A percentile compares a stretch with the other conserved stretches of the same genome.
Conservation (phyloP, 1,140 invertebrate genomes). For the Zaprionus capensis region DNA sequence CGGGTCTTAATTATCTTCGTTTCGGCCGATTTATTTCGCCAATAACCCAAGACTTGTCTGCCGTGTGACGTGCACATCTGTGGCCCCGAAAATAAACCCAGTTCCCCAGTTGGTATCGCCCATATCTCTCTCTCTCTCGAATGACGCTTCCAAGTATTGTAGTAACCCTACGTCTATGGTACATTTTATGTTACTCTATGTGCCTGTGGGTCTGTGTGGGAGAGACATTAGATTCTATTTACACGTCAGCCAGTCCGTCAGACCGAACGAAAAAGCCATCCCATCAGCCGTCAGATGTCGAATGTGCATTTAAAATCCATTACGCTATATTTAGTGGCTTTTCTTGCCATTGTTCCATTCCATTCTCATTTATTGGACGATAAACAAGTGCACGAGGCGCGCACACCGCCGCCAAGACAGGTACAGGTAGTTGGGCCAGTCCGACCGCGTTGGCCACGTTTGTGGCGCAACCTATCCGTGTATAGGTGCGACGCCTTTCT, state of each 20-base stretch:
- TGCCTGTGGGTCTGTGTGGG: background rate
- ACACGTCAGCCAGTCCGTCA: constrained; percentile 53
- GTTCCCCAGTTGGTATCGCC: constrained; percentile 27
- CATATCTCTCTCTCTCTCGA: constrained; percentile 22
- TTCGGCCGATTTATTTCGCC: constrained; percentile 21
- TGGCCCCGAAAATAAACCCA: constrained; percentile 14
- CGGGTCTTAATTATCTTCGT: constrained; percentile 15
- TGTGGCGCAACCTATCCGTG: constrained; percentile 5
- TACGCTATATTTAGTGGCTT: constrained; percentile 64
- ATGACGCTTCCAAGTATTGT: background rate
- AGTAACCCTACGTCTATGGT: background rate
- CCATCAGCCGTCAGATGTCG: constrained; percentile 52
- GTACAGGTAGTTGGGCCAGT: constrained; percentile 42
- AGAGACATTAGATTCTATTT: constrained; percentile 50
- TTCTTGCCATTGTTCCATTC: constrained; percentile 60
- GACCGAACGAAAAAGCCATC: constrained; percentile 44
- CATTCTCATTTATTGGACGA: constrained; percentile 55
- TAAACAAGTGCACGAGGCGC: constrained; percentile 52
- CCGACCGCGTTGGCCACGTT: constrained; percentile 17
- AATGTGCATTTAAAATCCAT: constrained; percentile 67
- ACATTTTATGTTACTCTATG: background rate
- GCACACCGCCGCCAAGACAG: constrained; percentile 38
- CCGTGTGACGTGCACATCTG: constrained; percentile 20
- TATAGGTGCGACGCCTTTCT: background rate
- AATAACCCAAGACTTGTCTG: constrained; percentile 11